Percentiles rank a stretch among this genome's conserved stretches.
Conservation (phyloP, 2,113 vertebrate species). For the Pomatorhinus ruficollis region DNA sequence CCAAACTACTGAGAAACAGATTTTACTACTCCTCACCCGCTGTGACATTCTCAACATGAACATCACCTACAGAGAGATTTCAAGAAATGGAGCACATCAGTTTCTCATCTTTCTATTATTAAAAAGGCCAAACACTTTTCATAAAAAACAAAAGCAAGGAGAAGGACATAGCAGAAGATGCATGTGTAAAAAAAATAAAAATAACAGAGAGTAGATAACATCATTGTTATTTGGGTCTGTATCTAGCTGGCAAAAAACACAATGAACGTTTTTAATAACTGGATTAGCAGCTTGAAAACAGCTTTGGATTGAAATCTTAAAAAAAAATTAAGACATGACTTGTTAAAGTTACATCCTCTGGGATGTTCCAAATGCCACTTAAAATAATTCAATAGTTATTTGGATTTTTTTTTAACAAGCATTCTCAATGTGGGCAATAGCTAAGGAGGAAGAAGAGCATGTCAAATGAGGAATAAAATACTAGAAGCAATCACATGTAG, state of each 20-base stretch:
- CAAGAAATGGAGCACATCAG: neutral
- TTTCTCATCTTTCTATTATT: neutral
- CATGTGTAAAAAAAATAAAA: neutral
- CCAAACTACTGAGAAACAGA: neutral
- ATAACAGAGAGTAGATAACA: neutral
- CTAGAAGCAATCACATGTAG: neutral
- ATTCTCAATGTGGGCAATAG: neutral
- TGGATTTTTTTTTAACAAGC: neutral
- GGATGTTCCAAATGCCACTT: neutral
- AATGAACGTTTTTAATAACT: neutral
- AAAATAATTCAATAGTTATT: neutral
- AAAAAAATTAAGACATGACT: neutral
- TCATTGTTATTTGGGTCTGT: neutral
- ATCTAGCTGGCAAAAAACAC: neutral
- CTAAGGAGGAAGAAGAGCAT: neutral
- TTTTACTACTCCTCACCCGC: neutral
- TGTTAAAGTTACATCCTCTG: neutral
- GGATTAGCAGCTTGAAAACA: neutral
- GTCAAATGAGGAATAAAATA: neutral
- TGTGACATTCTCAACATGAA: neutral
- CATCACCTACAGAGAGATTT: neutral
- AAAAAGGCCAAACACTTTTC: neutral
- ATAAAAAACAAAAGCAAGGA: neutral
- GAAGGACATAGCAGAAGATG: neutral
- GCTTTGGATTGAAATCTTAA: neutral